Percentiles rank a stretch among this genome's conserved stretches.
Evolutionary conservation across 1,140 invertebrate species (phyloP).

Genomic region (Choristoneura fumiferana): DNA sequence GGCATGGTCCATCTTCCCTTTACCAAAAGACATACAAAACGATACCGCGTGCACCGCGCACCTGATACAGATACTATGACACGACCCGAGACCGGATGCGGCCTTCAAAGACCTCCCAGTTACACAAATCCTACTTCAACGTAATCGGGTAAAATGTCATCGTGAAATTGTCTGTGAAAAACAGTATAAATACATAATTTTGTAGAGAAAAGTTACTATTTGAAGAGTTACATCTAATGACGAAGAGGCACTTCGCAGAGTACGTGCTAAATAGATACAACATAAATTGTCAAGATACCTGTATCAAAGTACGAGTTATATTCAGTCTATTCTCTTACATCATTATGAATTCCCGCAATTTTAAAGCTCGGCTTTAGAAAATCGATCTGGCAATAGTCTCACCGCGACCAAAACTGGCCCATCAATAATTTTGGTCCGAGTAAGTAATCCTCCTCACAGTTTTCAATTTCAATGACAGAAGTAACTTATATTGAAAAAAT

Average conservation of each 20-base stretch:
- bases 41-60: constrained; percentile 51
- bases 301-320: constrained; percentile 71
- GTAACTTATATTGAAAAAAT: constrained; percentile 32
- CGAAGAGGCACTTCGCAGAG: constrained; percentile 35
- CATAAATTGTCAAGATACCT: constrained; percentile 64
- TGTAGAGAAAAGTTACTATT: background rate
- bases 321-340: constrained; percentile 67
- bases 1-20: constrained; percentile 59
- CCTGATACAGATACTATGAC: constrained; percentile 61
- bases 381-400: constrained; percentile 42
- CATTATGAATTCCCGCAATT: constrained; percentile 62
- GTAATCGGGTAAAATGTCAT: too few species aligned
- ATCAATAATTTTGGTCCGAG: constrained; percentile 60
- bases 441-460: constrained; percentile 47
- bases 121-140: too few species aligned
- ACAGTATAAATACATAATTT: background rate
- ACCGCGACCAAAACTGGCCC: constrained; percentile 46
- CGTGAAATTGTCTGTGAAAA: background rate
- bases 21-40: constrained; percentile 53
- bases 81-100: constrained; percentile 15
- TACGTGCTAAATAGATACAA: constrained; percentile 30
- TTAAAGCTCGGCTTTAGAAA: constrained; percentile 70
- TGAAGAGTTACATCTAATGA: constrained; percentile 3
- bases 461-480: constrained; percentile 9
- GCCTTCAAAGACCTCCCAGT: background rate